Conservation (phyloP, 2,888 invertebrate genomes). For the Cephus runcator region DNA sequence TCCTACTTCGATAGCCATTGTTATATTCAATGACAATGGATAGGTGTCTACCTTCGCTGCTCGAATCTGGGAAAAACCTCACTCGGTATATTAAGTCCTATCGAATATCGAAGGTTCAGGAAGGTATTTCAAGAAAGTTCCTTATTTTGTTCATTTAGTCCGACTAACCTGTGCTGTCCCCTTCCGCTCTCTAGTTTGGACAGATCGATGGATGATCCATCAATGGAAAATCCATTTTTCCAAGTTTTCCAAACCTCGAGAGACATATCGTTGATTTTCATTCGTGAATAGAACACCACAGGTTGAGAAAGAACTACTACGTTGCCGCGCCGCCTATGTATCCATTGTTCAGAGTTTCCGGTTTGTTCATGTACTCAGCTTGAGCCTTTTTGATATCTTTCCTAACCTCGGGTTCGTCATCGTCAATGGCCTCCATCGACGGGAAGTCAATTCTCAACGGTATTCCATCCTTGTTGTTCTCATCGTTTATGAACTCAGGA, state of each 20-base stretch:
- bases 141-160: neutral
- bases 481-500: conserved; percentile 44
- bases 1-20: neutral
- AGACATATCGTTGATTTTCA: neutral
- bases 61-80: neutral
- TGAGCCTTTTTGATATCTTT: conserved; percentile 34
- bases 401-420: conserved; percentile 28
- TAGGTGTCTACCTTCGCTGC: neutral
- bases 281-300: neutral
- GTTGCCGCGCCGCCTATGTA: conserved; percentile 57
- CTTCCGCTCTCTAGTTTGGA: neutral
- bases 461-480: conserved; percentile 35
- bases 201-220: neutral
- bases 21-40: neutral
- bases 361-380: conserved; percentile 44
- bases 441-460: conserved; percentile 47
- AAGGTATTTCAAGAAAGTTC: neutral
- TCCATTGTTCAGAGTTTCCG: conserved; percentile 58
- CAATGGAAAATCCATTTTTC: neutral
- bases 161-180: neutral
- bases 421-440: conserved; percentile 47
- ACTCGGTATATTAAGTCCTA: neutral
- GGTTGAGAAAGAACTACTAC: conserved; percentile 37
- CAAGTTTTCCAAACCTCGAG: neutral
- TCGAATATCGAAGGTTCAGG: neutral